Conservation (phyloP, 2,797 vertebrate genomes). For the Lepilemur ruficaudatus region DNA sequence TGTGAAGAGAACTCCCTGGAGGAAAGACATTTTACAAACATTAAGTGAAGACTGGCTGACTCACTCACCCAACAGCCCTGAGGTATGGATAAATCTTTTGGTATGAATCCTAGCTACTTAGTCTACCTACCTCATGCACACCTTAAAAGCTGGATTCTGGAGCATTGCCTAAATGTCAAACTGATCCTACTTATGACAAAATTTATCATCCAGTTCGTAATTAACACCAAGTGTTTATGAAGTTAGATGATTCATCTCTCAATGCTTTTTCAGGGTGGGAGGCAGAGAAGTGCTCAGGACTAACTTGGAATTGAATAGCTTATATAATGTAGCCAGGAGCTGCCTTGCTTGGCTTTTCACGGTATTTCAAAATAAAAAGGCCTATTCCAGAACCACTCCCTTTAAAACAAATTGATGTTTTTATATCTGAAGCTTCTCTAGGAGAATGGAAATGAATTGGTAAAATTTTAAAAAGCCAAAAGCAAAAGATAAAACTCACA, state of each 20-base stretch:
- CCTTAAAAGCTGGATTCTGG: constrained; percentile 5
- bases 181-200: background rate
- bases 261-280: background rate
- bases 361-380: constrained; percentile 4
- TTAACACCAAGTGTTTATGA: constrained; percentile 27
- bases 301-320: background rate
- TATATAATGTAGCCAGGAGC: background rate
- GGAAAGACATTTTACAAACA: constrained; percentile 57
- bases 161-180: constrained; percentile 59
- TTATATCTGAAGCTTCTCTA: constrained; percentile 48
- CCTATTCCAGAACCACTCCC: background rate
- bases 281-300: background rate
- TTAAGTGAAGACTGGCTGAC: constrained; percentile 38
- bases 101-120: background rate
- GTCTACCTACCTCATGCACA: background rate
- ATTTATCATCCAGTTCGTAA: constrained; percentile 40
- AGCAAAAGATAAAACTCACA: constrained; percentile 48
- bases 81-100: background rate
- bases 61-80: background rate
- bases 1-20: constrained; percentile 38
- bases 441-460: constrained; percentile 36
- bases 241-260: constrained; percentile 36
- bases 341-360: background rate
- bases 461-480: constrained; percentile 42
- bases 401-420: constrained; percentile 48